Evolutionary conservation across 1,140 invertebrate genomes (phyloP), one percentile per base, ranked within the genome.

Genomic region (Platyscapa corneri): DNA sequence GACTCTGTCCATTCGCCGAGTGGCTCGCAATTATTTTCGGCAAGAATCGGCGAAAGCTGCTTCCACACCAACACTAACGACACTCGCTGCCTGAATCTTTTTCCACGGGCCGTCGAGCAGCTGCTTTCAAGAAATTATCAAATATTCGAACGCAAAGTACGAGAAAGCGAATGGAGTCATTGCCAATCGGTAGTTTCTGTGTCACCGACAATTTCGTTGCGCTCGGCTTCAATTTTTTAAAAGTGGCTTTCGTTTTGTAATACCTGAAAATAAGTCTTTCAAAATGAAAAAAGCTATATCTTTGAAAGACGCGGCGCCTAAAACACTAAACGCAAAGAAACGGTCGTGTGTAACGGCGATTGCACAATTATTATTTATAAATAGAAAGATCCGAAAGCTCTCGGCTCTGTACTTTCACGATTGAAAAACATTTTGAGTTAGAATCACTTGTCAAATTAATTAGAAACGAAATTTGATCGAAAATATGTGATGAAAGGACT

Each of bases 291-390:
- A 37, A 70, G 20, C 34, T n/a, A 6, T 70, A 34, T 20, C 20
- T 67, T 32, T 32, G 14, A 37, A 37, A 16, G n/a, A 8, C 70
- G 1, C 39, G 23, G 27, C 23, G 70, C 23, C 12, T 42, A n/a
- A 20, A n/a, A 42, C 37, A n/a, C 70, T n/a, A 46, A 46, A 46
- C 42, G 27, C 39, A 23, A 3, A 42, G 20, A 42, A n/a, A 60
- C 10, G 20, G 27, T 60, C 27, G 3, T 60, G 27, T 27, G 56
- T 3, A 60, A 60, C 10, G 16, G 18, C 49, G 6, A n/a, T 74
- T 74, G 16, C 67, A 23, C 67, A 72, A 72, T 72, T 72, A 32
- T 72, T 42, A 5, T n/a, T 74, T 74, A 74, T 74, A 74, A 42
- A 42, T 74, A 42, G 67, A n/a, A n/a, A n/a, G n/a, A n/a, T n/a